Conservation (phyloP, 2,888 invertebrate species). For the Archaeoteleia sp. region DNA sequence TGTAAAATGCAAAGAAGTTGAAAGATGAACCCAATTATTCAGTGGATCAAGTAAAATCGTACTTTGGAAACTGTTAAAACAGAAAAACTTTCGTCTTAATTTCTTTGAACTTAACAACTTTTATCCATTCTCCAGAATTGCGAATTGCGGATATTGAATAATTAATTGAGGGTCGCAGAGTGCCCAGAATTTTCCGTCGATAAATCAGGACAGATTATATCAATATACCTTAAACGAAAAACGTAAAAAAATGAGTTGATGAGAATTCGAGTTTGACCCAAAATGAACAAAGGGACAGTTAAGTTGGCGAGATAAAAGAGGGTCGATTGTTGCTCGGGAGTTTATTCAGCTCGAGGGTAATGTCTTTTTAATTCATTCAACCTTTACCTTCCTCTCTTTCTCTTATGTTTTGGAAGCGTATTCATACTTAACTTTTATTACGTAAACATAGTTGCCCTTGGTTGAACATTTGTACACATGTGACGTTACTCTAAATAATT, state of each 20-base stretch:
- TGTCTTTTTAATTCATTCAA: conserved; percentile 50
- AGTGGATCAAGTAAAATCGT: conserved; percentile 40
- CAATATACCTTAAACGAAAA: conserved; percentile 35
- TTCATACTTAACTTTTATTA: too few species aligned
- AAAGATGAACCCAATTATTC: conserved; percentile 34
- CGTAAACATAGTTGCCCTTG: too few species aligned
- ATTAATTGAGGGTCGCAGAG: conserved; percentile 48
- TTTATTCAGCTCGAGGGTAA: conserved; percentile 47
- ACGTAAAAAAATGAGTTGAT: conserved; percentile 40
- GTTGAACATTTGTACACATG: too few species aligned
- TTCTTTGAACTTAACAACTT: conserved; percentile 51
- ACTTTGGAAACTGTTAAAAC: conserved; percentile 44
- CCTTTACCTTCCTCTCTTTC: conserved; percentile 40
- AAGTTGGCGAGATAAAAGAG: conserved; percentile 45
- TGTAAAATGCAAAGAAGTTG: conserved; percentile 35
- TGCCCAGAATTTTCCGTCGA: conserved; percentile 42
- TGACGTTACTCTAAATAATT: too few species aligned
- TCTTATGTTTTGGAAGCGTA: conserved; percentile 36
- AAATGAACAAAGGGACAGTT: conserved; percentile 44
- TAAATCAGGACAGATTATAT: conserved; percentile 50
- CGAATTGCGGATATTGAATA: conserved; percentile 48
- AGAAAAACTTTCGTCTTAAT: conserved; percentile 48
- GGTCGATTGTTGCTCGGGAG: conserved; percentile 45
- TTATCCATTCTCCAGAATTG: conserved; percentile 45
- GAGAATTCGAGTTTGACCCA: conserved; percentile 45